These are phyloP conservation scores for Scortum barcoo DNA, from an alignment of 2,113 vertebrate species.

Conservation along the genomic window DNA sequence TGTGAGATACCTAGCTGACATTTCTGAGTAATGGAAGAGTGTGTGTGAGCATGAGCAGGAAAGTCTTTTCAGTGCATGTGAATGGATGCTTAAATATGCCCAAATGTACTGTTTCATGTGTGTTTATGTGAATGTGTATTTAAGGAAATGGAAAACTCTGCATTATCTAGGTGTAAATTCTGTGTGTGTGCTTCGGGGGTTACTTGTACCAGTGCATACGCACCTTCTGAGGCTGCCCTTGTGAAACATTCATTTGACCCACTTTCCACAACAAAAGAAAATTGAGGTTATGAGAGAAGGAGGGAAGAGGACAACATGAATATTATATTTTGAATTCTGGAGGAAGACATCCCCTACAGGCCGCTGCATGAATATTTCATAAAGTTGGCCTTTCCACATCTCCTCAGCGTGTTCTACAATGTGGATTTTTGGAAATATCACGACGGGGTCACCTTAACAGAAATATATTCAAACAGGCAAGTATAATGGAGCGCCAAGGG, in stretches of 20 bases:
- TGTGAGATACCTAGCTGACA: slow-evolving; percentile 22
- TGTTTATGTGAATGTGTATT: not conserved
- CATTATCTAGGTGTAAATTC: not conserved
- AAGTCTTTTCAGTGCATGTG: not conserved
- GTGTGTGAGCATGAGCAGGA: not conserved
- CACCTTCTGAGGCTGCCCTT: slow-evolving; percentile 21
- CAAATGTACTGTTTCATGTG: not conserved
- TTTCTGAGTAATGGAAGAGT: slow-evolving; percentile 35
- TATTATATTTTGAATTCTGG: slow-evolving; percentile 68
- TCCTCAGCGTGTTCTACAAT: slow-evolving; percentile 28
- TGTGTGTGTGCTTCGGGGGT: not conserved
- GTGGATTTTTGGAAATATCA: slow-evolving; percentile 33
- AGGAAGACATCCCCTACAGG: slow-evolving; percentile 53
- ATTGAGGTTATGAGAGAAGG: slow-evolving; percentile 40
- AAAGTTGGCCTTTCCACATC: slow-evolving; percentile 37
- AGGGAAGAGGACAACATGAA: slow-evolving; percentile 65
- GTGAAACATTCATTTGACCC: slow-evolving; percentile 57
- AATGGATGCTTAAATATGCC: not conserved
- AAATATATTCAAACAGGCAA: slow-evolving; percentile 19
- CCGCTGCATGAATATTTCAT: slow-evolving; percentile 69
- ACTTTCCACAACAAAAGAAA: slow-evolving; percentile 55
- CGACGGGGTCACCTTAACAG: not conserved
- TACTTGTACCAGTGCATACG: not conserved
- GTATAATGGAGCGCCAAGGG: too few species aligned
- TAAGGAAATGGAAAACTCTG: not conserved